Conservation (phyloP, 2,888 invertebrate genomes). For the Teinopalpus imperialis region DNA sequence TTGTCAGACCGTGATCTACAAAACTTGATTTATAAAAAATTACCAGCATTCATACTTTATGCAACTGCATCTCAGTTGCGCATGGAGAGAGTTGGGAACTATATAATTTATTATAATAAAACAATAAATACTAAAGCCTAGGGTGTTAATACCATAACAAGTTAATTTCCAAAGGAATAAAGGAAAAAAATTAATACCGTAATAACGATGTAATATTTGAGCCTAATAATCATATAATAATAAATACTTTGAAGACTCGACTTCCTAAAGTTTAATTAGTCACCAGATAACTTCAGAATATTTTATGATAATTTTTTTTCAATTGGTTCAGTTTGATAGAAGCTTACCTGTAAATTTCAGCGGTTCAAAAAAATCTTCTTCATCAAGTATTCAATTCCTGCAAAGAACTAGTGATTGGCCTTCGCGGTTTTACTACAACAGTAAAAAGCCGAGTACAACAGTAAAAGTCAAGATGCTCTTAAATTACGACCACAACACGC, state of each 20-base stretch:
- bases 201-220: too few species aligned
- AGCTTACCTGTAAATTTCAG: constrained; percentile 19
- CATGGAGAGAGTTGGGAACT: constrained; percentile 24
- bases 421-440: constrained; percentile 63
- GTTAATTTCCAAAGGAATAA: too few species aligned
- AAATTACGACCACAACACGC: constrained; percentile 55
- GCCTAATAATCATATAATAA: too few species aligned
- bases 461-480: constrained; percentile 65
- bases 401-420: constrained; percentile 57
- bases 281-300: too few species aligned
- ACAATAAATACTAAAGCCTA: background rate
- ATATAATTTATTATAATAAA: constrained; percentile 22
- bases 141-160: too few species aligned
- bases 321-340: too few species aligned
- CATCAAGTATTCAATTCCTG: constrained; percentile 37
- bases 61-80: too few species aligned
- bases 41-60: constrained; percentile 28
- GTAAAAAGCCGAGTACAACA: constrained; percentile 64
- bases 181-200: too few species aligned
- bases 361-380: constrained; percentile 28
- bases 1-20: constrained; percentile 29
- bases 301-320: too few species aligned
- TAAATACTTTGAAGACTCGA: too few species aligned
- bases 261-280: too few species aligned
- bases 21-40: constrained; percentile 34